phyloP scores from a whole-genome alignment of 2,888 invertebrate genomes.

The Augiades crinisus region DNA sequence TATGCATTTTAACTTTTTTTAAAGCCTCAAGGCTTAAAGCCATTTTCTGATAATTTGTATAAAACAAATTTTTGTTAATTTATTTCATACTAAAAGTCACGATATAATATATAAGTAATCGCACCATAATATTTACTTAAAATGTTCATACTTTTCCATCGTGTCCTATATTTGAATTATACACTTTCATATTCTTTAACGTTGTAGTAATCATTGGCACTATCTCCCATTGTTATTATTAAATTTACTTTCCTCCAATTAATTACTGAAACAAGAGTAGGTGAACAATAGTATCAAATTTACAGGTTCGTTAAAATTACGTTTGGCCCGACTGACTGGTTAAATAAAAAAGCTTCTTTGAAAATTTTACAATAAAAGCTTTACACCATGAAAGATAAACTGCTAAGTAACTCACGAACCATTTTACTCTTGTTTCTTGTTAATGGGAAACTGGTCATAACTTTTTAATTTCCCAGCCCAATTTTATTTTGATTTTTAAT shows the following conservation, averaged over 20 bases:
- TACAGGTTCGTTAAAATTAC: neutral
- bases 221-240: neutral
- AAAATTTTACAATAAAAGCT: neutral
- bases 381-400: neutral
- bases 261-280: neutral
- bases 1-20: neutral
- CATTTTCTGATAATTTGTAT: neutral
- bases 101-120: too few species aligned
- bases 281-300: neutral
- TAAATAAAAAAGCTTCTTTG: neutral
- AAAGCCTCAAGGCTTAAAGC: neutral
- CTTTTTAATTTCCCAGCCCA: neutral
- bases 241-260: neutral
- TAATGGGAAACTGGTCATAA: neutral
- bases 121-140: too few species aligned
- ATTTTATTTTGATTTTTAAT: neutral
- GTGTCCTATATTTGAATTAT: constrained; percentile 7
- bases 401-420: neutral
- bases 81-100: neutral
- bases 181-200: neutral
- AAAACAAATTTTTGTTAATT: too few species aligned
- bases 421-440: neutral
- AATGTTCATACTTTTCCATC: neutral
- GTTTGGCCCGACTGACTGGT: neutral
- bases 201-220: neutral